Base-by-base conservation (phyloP, 53 echinoderm and acorn worm species). In the Astropecten irregularis region DNA sequence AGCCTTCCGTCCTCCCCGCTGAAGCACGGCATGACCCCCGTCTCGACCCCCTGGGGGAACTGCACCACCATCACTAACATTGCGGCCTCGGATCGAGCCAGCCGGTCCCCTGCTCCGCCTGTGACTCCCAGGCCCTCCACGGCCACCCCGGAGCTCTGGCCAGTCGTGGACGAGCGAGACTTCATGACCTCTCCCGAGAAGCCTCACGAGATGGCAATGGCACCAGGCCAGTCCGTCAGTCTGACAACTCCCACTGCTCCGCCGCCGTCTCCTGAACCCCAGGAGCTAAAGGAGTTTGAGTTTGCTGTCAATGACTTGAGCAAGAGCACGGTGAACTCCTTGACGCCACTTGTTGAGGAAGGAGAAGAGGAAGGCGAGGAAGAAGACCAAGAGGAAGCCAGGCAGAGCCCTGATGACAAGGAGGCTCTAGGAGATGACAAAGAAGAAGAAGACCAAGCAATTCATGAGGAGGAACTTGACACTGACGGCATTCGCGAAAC, bases 191-290 rank as follows among this genome's bases (percentile, higher is more conserved):
- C 92, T 0, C 94, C 94, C 0, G 92, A 99, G 19, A 76, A 54
- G 49, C 40, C 69, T 29, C 73, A 40, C 30, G 85, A 87, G 9
- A 13, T 76, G 60, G 53, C 85, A 3, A 11, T 70, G 52, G 53
- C 85, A 3, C 53, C 58, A 2, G 58, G 81, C 76, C 69, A 85
- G 61, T 38, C 52, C 18, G 76, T 90, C 53, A 82, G 68, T 52
- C 84, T 92, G 40, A 92, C 95, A 11, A 60, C 79, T 5, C 95
- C 99, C 16, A 90, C 85, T 7, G 94, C 99, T 7, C 99, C 99
- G 2, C 99, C 99, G 1, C 97, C 97, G 4, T 97, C 97, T 9
- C 99, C 99, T 9, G 94, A 92, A 68, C 99, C 94, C 7, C 70
- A 70, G 68, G 90, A 64, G 4, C 36, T 67, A 32, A 89, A 89